Conservation (phyloP, 2,888 invertebrate species). For the Coronaproctus castanopsis region DNA sequence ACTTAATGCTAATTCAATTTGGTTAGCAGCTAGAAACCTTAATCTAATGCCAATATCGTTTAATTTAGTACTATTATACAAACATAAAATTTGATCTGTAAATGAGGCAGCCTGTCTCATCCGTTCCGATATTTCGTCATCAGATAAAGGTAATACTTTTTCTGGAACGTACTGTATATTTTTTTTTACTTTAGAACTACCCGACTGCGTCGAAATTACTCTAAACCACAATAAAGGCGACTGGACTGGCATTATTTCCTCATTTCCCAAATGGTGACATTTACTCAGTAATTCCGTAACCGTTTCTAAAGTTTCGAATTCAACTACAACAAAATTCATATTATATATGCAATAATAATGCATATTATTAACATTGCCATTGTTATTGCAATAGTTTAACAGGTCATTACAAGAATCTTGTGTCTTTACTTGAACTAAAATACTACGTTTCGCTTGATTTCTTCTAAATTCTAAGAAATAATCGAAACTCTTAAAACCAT, state of each 20-base stretch:
- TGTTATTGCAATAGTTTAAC: slow-evolving; percentile 43
- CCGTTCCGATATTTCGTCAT: slow-evolving; percentile 29
- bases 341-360: slow-evolving; percentile 18
- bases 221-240: slow-evolving; percentile 57
- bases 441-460: slow-evolving; percentile 42
- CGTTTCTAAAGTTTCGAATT: slow-evolving; percentile 37
- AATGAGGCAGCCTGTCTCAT: slow-evolving; percentile 25
- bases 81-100: slow-evolving; percentile 43
- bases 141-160: slow-evolving; percentile 23
- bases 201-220: slow-evolving; percentile 14
- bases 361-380: slow-evolving; percentile 35
- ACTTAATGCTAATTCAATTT: slow-evolving; percentile 44
- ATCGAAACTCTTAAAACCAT: slow-evolving; percentile 29
- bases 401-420: slow-evolving; percentile 45
- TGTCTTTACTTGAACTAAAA: slow-evolving; percentile 56
- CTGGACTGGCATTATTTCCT: slow-evolving; percentile 38
- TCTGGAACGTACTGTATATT: slow-evolving; percentile 3
- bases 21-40: slow-evolving; percentile 50
- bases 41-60: slow-evolving; percentile 53
- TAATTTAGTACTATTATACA: slow-evolving; percentile 41
- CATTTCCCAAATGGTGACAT: slow-evolving; percentile 36
- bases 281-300: slow-evolving; percentile 34
- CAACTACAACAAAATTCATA: slow-evolving; percentile 42
- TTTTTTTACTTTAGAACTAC: background rate
- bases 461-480: slow-evolving; percentile 37